Base-by-base conservation (phyloP, 2,888 invertebrate genomes). In the Trilocha varians region DNA sequence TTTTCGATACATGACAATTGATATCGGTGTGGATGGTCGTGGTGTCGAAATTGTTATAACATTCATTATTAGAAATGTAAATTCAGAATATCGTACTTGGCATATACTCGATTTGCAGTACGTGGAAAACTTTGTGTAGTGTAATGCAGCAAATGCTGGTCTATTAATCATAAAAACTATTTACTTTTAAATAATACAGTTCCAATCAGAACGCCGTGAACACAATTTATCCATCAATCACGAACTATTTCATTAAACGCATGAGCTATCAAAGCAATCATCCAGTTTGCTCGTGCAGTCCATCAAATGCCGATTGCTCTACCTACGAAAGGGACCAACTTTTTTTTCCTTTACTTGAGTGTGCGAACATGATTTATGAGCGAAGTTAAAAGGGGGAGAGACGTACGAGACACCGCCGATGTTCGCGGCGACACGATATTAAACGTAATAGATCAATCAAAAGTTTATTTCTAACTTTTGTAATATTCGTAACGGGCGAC, bases 1-100 rank as follows among this genome's bases (percentile, higher is more conserved):
- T 42, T 68, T 65, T 60, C 58, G 69, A 66, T 61, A 50, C 33
- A 36, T 42, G 43, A 45, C 47, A 47, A 50, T 50, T 44, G 62
- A 56, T 59, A 54, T 52, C 55, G 60, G 57, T 52, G 25, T 9
- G 2, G n/a, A n/a, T n/a, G n/a, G n/a, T n/a, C n/a, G n/a, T n/a
- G n/a, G n/a, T n/a, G n/a, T n/a, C n/a, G n/a, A n/a, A n/a, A n/a
- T n/a, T n/a, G n/a, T n/a, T n/a, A n/a, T n/a, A n/a, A n/a, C n/a
- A n/a, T n/a, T n/a, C n/a, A n/a, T n/a, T n/a, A n/a, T n/a, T n/a
- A n/a, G n/a, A n/a, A n/a, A n/a, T n/a, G n/a, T n/a, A n/a, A n/a
- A n/a, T n/a, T n/a, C n/a, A n/a, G n/a, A n/a, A n/a, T n/a, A n/a
- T n/a, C n/a, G n/a, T n/a, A n/a, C n/a, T n/a, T n/a, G n/a, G n/a